phyloP scores from a whole-genome alignment of 2,113 vertebrate genomes.

The Amphiprion percula region DNA sequence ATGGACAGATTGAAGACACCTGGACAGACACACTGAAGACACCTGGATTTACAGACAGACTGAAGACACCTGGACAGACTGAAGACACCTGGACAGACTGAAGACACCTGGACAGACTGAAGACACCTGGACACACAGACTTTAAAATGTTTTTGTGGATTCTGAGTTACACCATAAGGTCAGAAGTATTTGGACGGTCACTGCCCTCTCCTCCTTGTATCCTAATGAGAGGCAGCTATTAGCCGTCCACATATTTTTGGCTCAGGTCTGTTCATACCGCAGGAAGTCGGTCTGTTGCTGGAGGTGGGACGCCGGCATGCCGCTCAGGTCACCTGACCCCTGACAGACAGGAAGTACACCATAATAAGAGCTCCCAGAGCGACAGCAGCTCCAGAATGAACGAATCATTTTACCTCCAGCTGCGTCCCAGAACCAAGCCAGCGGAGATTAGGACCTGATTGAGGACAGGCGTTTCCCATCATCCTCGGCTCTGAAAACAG shows the following conservation, averaged over 20 bases:
- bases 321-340: constrained; percentile 75
- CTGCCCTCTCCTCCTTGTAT: too few relatives aligned
- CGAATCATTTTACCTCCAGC: constrained; percentile 72
- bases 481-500: constrained; percentile 61
- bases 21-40: constrained; percentile 61
- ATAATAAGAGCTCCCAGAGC: not conserved
- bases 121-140: not conserved
- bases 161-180: too few relatives aligned
- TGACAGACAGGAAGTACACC: constrained; percentile 54
- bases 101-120: not conserved
- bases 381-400: not conserved
- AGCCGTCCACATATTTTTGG: not conserved
- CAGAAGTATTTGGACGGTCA: not conserved
- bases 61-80: constrained; percentile 51
- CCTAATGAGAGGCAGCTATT: too few relatives aligned
- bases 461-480: constrained; percentile 55
- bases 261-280: constrained; percentile 78
- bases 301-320: constrained; percentile 79
- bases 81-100: constrained; percentile 83
- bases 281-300: constrained; percentile 85
- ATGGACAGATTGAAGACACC: not conserved
- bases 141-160: too few relatives aligned
- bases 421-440: constrained; percentile 51
- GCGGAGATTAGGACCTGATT: constrained; percentile 74
- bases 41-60: constrained; percentile 77